Conservation (phyloP, 2,113 vertebrate genomes). For the Gracilinanus agilis region DNA sequence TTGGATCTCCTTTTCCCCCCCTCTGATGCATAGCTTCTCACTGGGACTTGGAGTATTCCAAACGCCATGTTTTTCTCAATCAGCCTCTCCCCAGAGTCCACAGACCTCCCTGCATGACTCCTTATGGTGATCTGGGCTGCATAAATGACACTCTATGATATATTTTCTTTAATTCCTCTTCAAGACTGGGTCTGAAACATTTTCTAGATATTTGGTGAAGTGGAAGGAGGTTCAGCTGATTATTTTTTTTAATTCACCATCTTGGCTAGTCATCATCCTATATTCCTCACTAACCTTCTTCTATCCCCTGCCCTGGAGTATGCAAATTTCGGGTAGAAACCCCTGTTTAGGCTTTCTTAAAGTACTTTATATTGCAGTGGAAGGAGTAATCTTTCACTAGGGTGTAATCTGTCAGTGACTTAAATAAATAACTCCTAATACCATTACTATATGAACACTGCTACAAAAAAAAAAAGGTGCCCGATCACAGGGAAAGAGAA, state of each 20-base stretch:
- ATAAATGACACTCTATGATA: neutral
- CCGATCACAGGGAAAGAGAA: slow-evolving; percentile 45
- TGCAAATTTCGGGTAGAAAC: neutral
- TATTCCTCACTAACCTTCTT: neutral
- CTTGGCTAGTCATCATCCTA: neutral
- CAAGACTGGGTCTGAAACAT: neutral
- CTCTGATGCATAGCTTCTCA: too few relatives aligned
- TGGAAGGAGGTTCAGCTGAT: neutral
- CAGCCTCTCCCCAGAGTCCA: neutral
- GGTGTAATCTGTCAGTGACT: neutral
- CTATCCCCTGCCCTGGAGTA: neutral
- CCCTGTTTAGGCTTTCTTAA: neutral
- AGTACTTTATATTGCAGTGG: neutral
- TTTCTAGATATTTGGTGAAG: neutral
- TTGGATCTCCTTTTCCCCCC: too few relatives aligned
- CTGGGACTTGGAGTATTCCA: too few relatives aligned
- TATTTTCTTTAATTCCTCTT: neutral
- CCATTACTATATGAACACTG: neutral
- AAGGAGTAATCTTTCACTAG: neutral
- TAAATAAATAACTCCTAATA: neutral
- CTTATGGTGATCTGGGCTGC: neutral
- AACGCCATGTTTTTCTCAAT: too few relatives aligned
- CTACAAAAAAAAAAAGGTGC: slow-evolving; percentile 59
- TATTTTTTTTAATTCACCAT: neutral
- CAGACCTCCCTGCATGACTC: neutral